phyloP scores from a whole-genome alignment of 2,888 invertebrate genomes.

The Silvanus unidentatus region DNA sequence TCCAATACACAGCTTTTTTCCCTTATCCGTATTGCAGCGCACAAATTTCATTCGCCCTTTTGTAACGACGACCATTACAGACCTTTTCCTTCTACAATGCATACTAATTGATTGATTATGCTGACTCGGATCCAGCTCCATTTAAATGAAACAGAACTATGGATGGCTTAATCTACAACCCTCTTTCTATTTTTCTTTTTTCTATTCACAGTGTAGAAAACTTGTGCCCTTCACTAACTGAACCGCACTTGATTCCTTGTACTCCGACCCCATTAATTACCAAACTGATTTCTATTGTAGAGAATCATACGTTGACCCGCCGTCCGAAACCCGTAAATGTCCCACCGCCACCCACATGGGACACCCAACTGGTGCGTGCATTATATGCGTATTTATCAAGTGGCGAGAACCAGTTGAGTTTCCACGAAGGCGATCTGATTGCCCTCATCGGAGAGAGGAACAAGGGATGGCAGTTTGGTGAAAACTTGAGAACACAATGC shows the following conservation, averaged over 20 bases:
- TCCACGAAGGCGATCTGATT: constrained; percentile 84
- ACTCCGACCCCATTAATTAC: no score
- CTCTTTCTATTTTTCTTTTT: no score
- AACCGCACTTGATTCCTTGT: no score
- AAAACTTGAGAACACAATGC: constrained; percentile 83
- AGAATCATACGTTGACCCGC: constrained; percentile 40
- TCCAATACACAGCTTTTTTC: no score
- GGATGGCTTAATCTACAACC: no score
- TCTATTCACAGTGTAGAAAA: no score
- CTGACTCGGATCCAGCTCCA: neutral
- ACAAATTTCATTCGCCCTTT: no score
- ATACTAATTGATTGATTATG: constrained; percentile 1
- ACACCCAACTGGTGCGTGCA: constrained; percentile 75
- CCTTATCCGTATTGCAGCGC: no score
- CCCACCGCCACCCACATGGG: constrained; percentile 53
- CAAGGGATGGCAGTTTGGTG: constrained; percentile 97
- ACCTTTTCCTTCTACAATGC: neutral
- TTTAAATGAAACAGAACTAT: no score
- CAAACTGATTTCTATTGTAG: constrained; percentile 14
- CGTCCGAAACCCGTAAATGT: constrained; percentile 65
- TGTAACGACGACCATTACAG: no score
- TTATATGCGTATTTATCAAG: constrained; percentile 85
- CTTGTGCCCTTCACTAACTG: no score
- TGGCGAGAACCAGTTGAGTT: constrained; percentile 86
- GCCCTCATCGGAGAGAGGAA: constrained; percentile 84